Evolutionary conservation across 2,113 vertebrate genomes (phyloP), one percentile per base, ranked within the genome.

Genomic region (Pachyramphus minor): DNA sequence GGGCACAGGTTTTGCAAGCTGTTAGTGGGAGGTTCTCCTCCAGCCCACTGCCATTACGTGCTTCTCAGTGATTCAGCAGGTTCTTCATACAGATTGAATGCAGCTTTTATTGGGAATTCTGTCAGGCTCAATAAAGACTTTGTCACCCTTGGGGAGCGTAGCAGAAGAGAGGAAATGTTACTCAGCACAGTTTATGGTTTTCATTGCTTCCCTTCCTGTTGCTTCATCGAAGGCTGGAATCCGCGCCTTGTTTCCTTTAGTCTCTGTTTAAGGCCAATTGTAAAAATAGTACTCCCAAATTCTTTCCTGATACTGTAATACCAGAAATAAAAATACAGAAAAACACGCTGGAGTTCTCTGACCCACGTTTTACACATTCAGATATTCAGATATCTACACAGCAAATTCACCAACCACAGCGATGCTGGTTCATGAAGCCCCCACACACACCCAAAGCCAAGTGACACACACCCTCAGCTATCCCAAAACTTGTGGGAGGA

Each of bases 231-330:
- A 83, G 83, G 64, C 76, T 95, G 94, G 69, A 96, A 93, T 76
- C 76, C 0, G 0, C 3, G 0, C 88, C 50, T 52, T 7, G 84
- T 23, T 95, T 82, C 82, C 89, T 92, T 91, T 53, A 67, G 22
- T 89, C 93, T 56, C 93, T 33, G n/a, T 86, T 56, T 82, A 87
- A 84, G n/a, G 85, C 93, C 84, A 95, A 55, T 84, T 92, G 84
- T 90, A 96, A 97, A 97, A 97, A 96, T 95, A 96, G 93, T 60
- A 52, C 87, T 96, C 90, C 88, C 91, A 82, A 97, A 96, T 96
- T 95, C 89, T 77, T 96, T 97, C 94, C 94, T 31, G 44, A 84
- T 96, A 84, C 16, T 75, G 80, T 95, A 93, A 94, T 47, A 88
- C 39, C 23, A 91, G 74, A 52, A 95, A 89, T n/a, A 71, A 86